These are phyloP conservation scores for Scortum barcoo DNA, from an alignment of 2,113 vertebrate genomes.

Conservation along the genomic window DNA sequence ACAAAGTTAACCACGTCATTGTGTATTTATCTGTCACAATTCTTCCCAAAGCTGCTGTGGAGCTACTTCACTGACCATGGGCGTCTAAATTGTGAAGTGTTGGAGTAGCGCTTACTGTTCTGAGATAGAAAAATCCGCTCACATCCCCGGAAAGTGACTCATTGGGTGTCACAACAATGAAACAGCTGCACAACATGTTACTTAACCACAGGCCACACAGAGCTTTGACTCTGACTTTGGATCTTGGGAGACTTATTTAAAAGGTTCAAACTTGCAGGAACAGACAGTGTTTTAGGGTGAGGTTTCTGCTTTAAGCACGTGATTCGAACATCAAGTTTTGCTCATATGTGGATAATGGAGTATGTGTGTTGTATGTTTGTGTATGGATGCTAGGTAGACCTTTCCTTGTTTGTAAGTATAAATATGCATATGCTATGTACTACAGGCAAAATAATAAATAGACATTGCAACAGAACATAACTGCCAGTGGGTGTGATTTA, in stretches of 20 bases:
- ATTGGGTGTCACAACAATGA: slow-evolving; percentile 12
- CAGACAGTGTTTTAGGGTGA: slow-evolving; percentile 1
- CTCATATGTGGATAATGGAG: slow-evolving; percentile 24
- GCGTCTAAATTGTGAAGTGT: neutral
- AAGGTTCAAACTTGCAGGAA: neutral
- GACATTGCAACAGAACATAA: slow-evolving; percentile 60
- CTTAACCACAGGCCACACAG: neutral
- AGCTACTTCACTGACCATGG: neutral
- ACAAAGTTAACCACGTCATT: slow-evolving; percentile 1
- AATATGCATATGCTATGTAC: slow-evolving; percentile 71
- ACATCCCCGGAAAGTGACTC: slow-evolving; percentile 26
- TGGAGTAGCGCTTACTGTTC: neutral
- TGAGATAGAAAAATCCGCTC: neutral
- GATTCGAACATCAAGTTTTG: slow-evolving; percentile 21
- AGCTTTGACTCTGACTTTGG: neutral
- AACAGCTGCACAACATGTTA: slow-evolving; percentile 25
- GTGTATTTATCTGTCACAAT: neutral
- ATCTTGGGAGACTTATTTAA: neutral
- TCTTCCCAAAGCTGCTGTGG: neutral
- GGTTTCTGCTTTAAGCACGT: slow-evolving; percentile 21
- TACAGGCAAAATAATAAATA: slow-evolving; percentile 77
- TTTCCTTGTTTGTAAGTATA: slow-evolving; percentile 66
- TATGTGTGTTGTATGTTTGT: slow-evolving; percentile 59
- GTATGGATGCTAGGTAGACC: slow-evolving; percentile 55
- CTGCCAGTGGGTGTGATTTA: slow-evolving; percentile 7